Conservation (phyloP, 2,113 vertebrate species). For the Carollia perspicillata region DNA sequence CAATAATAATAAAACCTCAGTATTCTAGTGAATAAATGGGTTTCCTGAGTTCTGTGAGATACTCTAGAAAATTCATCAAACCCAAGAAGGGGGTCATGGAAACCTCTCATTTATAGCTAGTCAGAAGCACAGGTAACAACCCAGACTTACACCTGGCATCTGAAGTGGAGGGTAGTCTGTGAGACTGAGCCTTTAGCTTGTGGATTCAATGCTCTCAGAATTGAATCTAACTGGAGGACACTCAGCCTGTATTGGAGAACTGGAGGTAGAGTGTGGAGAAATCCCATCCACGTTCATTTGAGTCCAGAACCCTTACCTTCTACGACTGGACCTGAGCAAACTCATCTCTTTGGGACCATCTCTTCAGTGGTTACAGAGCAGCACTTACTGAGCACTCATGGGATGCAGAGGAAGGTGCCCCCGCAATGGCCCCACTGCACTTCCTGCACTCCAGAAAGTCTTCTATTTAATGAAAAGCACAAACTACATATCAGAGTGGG, state of each 20-base stretch:
- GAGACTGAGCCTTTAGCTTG: not conserved
- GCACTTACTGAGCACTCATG: not conserved
- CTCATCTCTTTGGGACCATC: not conserved
- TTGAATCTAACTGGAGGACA: not conserved
- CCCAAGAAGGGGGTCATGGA: not conserved
- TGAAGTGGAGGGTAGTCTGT: not conserved
- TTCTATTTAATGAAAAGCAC: not conserved
- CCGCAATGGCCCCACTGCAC: not conserved
- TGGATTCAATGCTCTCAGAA: not conserved
- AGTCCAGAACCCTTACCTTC: not conserved
- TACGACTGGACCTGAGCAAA: not conserved
- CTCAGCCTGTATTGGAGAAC: not conserved
- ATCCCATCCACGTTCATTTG: not conserved
- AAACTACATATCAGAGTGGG: not conserved
- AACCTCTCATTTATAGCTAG: not conserved
- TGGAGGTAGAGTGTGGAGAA: not conserved
- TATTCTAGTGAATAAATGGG: not conserved
- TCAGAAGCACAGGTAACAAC: not conserved
- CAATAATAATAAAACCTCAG: too few relatives aligned
- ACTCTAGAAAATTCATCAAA: not conserved
- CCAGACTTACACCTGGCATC: not conserved
- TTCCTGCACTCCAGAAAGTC: not conserved
- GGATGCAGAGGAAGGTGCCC: not conserved
- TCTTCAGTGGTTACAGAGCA: not conserved
- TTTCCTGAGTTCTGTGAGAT: not conserved